These are phyloP conservation scores for Calliphora vomitoria DNA, from an alignment of 2,888 invertebrate genomes.

Conservation along the genomic window DNA sequence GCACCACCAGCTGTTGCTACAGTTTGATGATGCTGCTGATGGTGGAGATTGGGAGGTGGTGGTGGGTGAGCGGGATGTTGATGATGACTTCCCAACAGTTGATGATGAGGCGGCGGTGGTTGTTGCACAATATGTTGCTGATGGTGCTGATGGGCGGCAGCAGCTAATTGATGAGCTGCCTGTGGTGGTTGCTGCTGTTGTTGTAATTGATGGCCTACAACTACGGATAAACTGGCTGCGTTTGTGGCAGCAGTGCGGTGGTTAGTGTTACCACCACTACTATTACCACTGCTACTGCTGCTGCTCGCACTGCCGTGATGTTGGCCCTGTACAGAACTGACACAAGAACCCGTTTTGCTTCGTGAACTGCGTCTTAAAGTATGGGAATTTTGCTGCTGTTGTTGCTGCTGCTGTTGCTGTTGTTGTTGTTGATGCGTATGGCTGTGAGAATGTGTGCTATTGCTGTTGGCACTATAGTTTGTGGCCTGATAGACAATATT, in stretches of 20 bases:
- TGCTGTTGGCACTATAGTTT: constrained; percentile 65
- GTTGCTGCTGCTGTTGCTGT: constrained; percentile 58
- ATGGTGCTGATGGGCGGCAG: constrained; percentile 61
- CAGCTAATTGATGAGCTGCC: constrained; percentile 60
- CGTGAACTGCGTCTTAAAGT: constrained; percentile 84
- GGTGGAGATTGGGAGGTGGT: constrained; percentile 63
- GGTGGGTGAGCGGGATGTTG: constrained; percentile 35
- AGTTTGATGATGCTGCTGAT: constrained; percentile 71
- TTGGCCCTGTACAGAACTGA: constrained; percentile 82
- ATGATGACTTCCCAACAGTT: constrained; percentile 60
- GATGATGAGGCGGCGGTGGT: constrained; percentile 65
- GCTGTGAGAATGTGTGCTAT: constrained; percentile 47
- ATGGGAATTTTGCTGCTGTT: constrained; percentile 77
- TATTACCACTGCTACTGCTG: constrained; percentile 75
- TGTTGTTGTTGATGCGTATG: constrained; percentile 64
- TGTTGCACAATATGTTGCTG: constrained; percentile 70
- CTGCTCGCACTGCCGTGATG: constrained; percentile 80
- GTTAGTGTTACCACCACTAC: constrained; percentile 72
- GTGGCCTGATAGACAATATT: constrained; percentile 67
- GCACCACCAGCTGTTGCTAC: constrained; percentile 75
- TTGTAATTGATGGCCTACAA: constrained; percentile 74
- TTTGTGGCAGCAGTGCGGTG: constrained; percentile 61
- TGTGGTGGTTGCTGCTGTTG: constrained; percentile 72
- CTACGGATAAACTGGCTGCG: constrained; percentile 71
- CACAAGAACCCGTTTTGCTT: constrained; percentile 85